Conservation (phyloP, 2,113 vertebrate genomes). For the Cyphomyrus plagiostoma region DNA sequence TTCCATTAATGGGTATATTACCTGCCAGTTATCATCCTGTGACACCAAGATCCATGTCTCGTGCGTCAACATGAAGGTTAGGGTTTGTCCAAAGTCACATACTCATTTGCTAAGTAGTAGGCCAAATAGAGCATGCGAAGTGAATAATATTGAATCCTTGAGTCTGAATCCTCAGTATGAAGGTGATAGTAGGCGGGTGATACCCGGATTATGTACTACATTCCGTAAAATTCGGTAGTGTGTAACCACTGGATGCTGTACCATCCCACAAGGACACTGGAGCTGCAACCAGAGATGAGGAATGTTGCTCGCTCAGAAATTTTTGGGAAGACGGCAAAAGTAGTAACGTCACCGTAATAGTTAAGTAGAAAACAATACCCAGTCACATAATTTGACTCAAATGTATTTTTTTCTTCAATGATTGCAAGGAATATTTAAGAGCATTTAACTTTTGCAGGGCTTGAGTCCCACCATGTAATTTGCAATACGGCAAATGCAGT, state of each 20-base stretch:
- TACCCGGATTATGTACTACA: not conserved
- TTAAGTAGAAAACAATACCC: not conserved
- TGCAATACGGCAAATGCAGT: not conserved
- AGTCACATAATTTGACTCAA: not conserved
- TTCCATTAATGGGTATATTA: not conserved
- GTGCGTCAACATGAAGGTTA: not conserved
- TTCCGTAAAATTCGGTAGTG: not conserved
- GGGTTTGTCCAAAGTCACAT: not conserved
- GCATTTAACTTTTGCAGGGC: not conserved
- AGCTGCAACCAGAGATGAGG: not conserved
- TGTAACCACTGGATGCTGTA: not conserved
- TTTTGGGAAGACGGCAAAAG: not conserved
- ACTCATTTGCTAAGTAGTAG: not conserved
- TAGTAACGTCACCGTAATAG: no score
- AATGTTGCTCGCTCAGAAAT: not conserved
- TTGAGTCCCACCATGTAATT: not conserved
- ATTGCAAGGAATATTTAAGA: not conserved
- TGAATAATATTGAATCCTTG: not conserved
- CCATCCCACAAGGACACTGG: not conserved
- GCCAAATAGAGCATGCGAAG: not conserved
- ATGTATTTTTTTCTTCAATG: not conserved
- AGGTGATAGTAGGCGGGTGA: not conserved
- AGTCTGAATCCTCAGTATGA: not conserved
- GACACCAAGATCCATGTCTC: not conserved
- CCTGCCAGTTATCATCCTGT: not conserved